Percentiles rank a stretch among this genome's conserved stretches.
Conservation (phyloP, 2,888 invertebrate species). For the Omphaloscelis lunosa region DNA sequence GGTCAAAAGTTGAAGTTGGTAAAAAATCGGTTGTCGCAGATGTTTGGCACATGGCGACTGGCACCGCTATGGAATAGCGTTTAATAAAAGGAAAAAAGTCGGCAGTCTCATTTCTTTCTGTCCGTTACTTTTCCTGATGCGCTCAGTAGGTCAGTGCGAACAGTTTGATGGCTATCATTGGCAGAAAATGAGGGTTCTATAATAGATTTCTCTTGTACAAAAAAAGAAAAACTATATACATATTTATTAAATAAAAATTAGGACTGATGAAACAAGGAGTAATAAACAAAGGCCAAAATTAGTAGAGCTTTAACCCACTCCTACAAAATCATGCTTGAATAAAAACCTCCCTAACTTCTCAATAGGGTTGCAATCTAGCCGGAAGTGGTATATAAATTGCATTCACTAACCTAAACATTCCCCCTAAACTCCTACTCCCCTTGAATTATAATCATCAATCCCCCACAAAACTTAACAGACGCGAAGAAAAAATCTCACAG, state of each 20-base stretch:
- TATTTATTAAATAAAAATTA: background rate
- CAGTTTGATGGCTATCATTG: constrained; percentile 46
- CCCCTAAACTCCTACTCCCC: constrained; percentile 9
- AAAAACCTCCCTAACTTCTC: background rate
- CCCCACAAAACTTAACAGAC: background rate
- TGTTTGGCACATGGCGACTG: constrained; percentile 86
- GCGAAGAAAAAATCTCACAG: constrained; percentile 14
- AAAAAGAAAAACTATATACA: background rate
- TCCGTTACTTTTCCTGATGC: constrained; percentile 62
- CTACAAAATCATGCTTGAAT: background rate
- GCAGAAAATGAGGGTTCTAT: constrained; percentile 13
- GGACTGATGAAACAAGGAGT: background rate
- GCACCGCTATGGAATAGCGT: constrained; percentile 68
- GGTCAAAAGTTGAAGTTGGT: constrained; percentile 88
- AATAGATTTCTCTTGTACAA: background rate
- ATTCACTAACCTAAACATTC: constrained; percentile 2
- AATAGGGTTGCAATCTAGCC: constrained; percentile 4
- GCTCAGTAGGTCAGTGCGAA: constrained; percentile 58
- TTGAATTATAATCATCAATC: background rate
- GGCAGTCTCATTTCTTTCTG: constrained; percentile 64
- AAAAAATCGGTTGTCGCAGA: constrained; percentile 87
- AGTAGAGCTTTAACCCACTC: background rate
- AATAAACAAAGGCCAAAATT: background rate
- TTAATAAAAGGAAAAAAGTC: constrained; percentile 73
- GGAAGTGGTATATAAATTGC: constrained; percentile 6